Evolutionary conservation across 2,888 invertebrate genomes (phyloP), one percentile per base, ranked within the genome.

Genomic region (Melinaea marsaeus): DNA sequence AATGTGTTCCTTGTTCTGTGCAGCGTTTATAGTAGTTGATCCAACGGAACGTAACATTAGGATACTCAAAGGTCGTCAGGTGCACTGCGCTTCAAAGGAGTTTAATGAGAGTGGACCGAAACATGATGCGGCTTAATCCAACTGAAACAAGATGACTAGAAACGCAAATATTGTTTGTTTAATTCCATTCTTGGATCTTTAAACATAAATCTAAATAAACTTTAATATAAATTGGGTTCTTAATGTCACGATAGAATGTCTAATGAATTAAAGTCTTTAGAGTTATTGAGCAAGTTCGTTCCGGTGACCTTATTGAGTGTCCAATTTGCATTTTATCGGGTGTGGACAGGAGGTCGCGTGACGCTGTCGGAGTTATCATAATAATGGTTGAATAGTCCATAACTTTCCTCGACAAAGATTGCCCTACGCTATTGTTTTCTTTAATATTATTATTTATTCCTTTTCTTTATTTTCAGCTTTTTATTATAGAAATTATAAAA

Each of bases 301-400:
- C 79, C 85, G 87, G 87, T 86, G 86, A 85, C 75, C 84, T 83
- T 84, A 84, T 85, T 83, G 84, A 85, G 77, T 78, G 77, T 70
- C 69, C 79, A 78, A 88, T 88, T 88, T 88, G 85, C 89, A 89
- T 89, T 84, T 88, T 88, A 88, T 89, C 89, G 80, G 85, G 84
- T 82, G 86, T 83, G 85, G 88, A 85, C 86, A 88, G 86, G 87
- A 84, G 85, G 86, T 85, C 81, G 87, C 86, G 87, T 86, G 88
- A 85, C 86, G 82, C 79, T 81, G 78, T 77, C 78, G 79, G 77
- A 80, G 88, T 89, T 89, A 86, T 79, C 88, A 88, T 89, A 85
- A 88, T 85, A 88, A 88, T 88, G 78, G 81, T 77, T 79, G 81
- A 85, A 83, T 84, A 83, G 85, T 82, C 83, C 82, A 83, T 83